Base-by-base conservation (phyloP, 2,113 vertebrate genomes). In the Camelus bactrianus region DNA sequence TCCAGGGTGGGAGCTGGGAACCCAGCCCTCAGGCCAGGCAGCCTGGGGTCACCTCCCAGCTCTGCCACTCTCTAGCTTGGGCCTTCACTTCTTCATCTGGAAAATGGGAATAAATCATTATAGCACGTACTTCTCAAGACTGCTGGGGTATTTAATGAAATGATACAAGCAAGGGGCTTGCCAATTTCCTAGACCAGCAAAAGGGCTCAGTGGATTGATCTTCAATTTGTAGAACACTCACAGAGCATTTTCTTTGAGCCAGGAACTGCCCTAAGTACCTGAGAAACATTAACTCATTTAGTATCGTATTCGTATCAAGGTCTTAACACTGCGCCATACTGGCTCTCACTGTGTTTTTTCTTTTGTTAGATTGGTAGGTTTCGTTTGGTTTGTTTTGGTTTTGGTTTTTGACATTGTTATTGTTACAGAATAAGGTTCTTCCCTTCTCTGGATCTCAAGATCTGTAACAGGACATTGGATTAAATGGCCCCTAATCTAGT, bases 61-160 rank as follows among this genome's bases (percentile, higher is more conserved):
- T 72, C 85, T 58, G 28, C 28, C 48, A 62, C 52, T n/a, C n/a
- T 90, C 46, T 20, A 56, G n/a, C 54, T 19, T 91, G 54, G 58
- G 56, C 50, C 73, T 91, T 70, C 62, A 52, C 82, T 81, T 96
- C 38, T 30, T 89, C 77, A 69, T 95, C 95, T 96, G 46, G 52
- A 83, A 86, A 93, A 95, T 92, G 91, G 50, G 50, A 42, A 58
- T 60, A 81, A 52, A 22, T 32, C 32, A 50, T n/a, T 38, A 58
- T 0, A 62, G 46, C 50, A 48, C 17, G 52, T 60, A 38, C 50
- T 52, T 84, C 48, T 56, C 12, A 26, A 58, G 35, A 54, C 19
- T 24, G 32, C 87, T 56, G 17, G 52, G 22, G 70, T 30, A 54
- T 30, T 35, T 6, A 52, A 56, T 30, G 58, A 93, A 86, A 89